phyloP scores from a whole-genome alignment of 1,140 invertebrate genomes.

The Drosophila burlai region DNA sequence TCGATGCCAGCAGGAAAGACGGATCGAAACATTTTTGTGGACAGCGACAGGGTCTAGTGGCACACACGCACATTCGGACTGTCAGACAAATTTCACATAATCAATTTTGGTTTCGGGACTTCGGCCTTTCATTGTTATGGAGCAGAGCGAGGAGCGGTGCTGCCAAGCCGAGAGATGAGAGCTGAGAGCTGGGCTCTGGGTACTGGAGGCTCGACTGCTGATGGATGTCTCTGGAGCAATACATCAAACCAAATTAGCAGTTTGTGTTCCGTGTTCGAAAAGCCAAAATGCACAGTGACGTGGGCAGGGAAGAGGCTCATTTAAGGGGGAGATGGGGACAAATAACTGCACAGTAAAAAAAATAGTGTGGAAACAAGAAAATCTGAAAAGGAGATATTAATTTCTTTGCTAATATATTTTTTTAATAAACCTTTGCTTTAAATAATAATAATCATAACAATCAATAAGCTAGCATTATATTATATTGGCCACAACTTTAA shows the following conservation, averaged over 20 bases:
- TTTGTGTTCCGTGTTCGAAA: constrained; percentile 53
- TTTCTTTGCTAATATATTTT: not conserved
- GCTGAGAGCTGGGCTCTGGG: constrained; percentile 4
- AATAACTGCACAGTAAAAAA: not conserved
- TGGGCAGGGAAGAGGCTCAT: constrained; percentile 23
- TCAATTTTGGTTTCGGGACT: constrained; percentile 61
- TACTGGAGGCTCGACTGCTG: constrained; percentile 43
- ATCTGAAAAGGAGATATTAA: not conserved
- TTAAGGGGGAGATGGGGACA: constrained; percentile 3
- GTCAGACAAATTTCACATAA: constrained; percentile 62
- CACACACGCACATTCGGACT: constrained; percentile 27
- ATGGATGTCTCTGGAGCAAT: constrained; percentile 78
- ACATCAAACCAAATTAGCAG: constrained; percentile 82
- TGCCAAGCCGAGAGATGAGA: not conserved
- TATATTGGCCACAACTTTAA: not conserved
- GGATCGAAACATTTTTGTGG: constrained; percentile 28
- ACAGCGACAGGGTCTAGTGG: not conserved
- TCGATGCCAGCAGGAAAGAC: constrained; percentile 23
- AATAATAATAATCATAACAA: not conserved
- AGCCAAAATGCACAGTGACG: constrained; percentile 55
- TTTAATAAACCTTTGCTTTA: not conserved
- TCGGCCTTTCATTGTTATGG: constrained; percentile 32
- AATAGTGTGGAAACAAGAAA: not conserved
- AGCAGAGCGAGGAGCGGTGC: not conserved
- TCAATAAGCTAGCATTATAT: not conserved